These are phyloP conservation scores for Cosmopolites sordidus DNA, from an alignment of 2,888 invertebrate species.

Conservation along the genomic window DNA sequence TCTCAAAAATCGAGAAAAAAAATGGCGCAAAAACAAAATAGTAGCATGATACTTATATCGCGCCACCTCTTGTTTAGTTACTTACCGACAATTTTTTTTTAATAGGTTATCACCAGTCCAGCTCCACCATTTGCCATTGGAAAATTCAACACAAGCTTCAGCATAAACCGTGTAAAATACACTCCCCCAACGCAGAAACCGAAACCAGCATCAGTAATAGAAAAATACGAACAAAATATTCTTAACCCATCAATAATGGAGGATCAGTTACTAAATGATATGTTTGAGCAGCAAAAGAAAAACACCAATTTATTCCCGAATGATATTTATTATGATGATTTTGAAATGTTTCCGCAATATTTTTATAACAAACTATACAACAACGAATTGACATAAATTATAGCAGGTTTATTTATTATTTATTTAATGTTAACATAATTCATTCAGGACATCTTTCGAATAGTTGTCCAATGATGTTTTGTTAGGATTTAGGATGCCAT, in stretches of 20 bases:
- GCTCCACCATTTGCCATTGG: conserved; percentile 58
- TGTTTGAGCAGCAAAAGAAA: conserved; percentile 4
- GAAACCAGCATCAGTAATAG: background rate
- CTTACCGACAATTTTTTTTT: conserved; percentile 6
- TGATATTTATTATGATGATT: background rate
- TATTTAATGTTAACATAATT: background rate
- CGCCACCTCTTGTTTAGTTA: no score
- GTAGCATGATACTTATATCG: no score
- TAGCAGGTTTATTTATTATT: background rate
- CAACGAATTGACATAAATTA: background rate
- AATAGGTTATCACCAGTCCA: conserved; percentile 50
- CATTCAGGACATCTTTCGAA: background rate
- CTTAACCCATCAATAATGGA: conserved; percentile 6
- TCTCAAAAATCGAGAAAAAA: no score
- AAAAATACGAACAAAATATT: conserved; percentile 6
- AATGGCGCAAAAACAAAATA: no score
- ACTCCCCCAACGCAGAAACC: no score
- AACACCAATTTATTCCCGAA: background rate
- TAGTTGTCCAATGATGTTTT: background rate
- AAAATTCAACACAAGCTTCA: conserved; percentile 45
- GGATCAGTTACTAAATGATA: conserved; percentile 13
- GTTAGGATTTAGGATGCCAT: conserved; percentile 4
- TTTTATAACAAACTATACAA: background rate
- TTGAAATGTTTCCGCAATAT: background rate
- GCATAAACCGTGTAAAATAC: background rate